Conservation (phyloP, 2,113 vertebrate species). For the Equus quagga region DNA sequence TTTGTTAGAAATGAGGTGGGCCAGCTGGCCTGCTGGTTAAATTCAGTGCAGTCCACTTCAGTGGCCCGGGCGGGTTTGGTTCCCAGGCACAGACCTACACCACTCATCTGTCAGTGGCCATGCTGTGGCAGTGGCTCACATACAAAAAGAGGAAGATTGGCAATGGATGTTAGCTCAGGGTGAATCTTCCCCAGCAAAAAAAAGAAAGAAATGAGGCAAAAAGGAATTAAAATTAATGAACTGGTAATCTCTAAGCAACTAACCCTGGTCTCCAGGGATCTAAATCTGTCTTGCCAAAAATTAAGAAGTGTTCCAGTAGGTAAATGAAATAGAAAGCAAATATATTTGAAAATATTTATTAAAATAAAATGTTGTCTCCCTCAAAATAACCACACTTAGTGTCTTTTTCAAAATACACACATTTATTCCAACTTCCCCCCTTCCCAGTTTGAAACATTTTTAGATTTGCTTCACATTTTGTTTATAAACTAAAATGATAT, state of each 20-base stretch:
- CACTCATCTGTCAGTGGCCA: no score
- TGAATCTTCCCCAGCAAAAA: no score
- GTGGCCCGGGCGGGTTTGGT: no score
- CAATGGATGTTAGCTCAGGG: no score
- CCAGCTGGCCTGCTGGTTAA: no score
- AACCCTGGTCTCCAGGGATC: neutral
- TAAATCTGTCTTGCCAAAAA: neutral
- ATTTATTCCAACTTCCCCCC: neutral
- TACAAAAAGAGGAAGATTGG: no score
- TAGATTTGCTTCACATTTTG: neutral
- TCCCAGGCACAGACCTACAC: no score
- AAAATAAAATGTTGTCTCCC: neutral
- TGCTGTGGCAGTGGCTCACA: no score
- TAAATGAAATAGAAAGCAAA: conserved; percentile 3
- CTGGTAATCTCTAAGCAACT: neutral
- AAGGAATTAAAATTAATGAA: conserved; percentile 24
- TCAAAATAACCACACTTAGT: conserved; percentile 25
- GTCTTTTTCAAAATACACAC: neutral
- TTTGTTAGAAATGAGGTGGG: neutral
- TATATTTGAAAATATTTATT: conserved; percentile 25
- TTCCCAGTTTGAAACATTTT: neutral
- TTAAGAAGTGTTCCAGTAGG: neutral
- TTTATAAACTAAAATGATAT: conserved; percentile 26
- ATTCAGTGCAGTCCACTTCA: no score
- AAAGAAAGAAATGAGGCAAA: neutral